Evolutionary conservation across 1,140 invertebrate genomes (phyloP), one percentile per base, ranked within the genome.

Genomic region (Drosophila navojoa): DNA sequence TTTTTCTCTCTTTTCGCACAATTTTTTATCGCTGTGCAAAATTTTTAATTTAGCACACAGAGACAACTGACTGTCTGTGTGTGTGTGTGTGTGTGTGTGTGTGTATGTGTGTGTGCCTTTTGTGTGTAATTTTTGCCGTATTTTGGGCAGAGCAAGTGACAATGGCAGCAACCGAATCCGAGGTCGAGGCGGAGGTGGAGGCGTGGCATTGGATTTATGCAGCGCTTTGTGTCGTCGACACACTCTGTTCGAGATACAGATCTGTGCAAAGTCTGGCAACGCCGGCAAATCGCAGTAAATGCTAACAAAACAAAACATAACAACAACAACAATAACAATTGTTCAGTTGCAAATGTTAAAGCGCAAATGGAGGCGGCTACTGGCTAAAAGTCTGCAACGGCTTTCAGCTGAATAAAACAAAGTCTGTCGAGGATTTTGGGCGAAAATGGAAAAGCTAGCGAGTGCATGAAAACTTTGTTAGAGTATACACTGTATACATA

Each of bases 11-110:
- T 49, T 49, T 45, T 59, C 13, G 27, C 3, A 45, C 19, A 42
- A 47, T 64, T 77, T 49, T 80, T 70, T 71, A 68, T 60, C 63
- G 54, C n/a, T 61, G 50, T 50, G 52, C 59, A 42, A 80, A 76
- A 71, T 57, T 69, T 72, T 77, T 49, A 58, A 50, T 74, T 69
- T 75, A 66, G 61, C 55, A 16, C 44, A 40, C 10, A 11, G 40
- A 22, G 19, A 5, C 11, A n/a, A 9, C 19, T 9, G 13, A 40
- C 19, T 53, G 29, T 35, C 19, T 47, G 10, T 63, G 16, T 47
- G 50, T 59, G 35, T 70, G 40, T 38, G 13, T 71, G 55, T 81
- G 35, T 27, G 19, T 32, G 35, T 70, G 40, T 38, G 13, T 53
- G 29, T 35, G 29, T 47, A 6, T 63, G 16, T 47, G 50, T 59